Evolutionary conservation across 2,113 vertebrate species (phyloP).

Genomic region (Siniperca knerii): DNA sequence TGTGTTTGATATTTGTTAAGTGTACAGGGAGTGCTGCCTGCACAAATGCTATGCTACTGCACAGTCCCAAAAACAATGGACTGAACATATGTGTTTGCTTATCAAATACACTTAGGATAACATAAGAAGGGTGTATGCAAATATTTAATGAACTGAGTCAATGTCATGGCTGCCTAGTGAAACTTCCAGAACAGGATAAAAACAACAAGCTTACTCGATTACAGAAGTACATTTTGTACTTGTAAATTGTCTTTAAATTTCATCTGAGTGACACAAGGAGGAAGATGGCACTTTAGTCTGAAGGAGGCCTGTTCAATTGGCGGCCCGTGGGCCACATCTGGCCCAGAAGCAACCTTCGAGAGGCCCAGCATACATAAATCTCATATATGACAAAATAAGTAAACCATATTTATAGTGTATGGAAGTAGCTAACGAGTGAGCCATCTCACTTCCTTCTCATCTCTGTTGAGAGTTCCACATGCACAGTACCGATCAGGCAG

Average conservation of each 20-base stretch:
- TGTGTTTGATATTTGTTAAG: not conserved
- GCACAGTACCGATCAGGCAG: too few species aligned
- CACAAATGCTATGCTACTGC: not conserved
- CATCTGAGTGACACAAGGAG: too few species aligned
- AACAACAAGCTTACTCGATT: not conserved
- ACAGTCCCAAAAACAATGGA: not conserved
- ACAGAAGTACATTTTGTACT: not conserved
- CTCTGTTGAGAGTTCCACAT: too few species aligned
- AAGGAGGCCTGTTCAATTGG: too few species aligned
- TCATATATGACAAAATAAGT: too few species aligned
- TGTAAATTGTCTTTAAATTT: not conserved
- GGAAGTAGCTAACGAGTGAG: too few species aligned
- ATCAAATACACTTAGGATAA: conserved; percentile 22
- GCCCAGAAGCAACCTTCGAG: too few species aligned
- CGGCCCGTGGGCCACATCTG: too few species aligned
- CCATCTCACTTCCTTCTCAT: too few species aligned
- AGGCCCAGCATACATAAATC: too few species aligned
- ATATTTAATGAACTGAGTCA: not conserved
- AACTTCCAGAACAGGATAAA: not conserved
- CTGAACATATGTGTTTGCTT: not conserved
- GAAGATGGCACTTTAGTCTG: too few species aligned
- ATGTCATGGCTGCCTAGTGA: not conserved
- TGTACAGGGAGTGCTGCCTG: not conserved
- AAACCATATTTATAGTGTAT: too few species aligned
- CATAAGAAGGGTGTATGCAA: not conserved